phyloP scores from a whole-genome alignment of 2,888 invertebrate species.

The Selenia dentaria region DNA sequence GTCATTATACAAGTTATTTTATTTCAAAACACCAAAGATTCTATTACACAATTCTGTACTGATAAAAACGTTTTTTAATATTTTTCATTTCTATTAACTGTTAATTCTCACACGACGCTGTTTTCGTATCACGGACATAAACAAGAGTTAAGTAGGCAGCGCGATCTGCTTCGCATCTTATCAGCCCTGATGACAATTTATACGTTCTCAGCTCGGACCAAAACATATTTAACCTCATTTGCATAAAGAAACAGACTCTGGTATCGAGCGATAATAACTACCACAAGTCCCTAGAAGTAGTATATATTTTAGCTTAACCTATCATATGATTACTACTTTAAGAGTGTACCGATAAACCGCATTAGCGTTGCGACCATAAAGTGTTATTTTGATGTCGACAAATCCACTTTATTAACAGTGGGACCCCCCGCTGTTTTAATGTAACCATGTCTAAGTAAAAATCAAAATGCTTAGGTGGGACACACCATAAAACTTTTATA shows the following conservation, averaged over 20 bases:
- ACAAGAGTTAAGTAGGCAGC: conserved; percentile 27
- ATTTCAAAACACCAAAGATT: no score
- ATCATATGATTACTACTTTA: conserved; percentile 51
- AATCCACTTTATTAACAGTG: conserved; percentile 78
- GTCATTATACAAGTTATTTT: no score
- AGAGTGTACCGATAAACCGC: conserved; percentile 64
- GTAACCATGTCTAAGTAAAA: conserved; percentile 65
- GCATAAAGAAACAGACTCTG: conserved; percentile 29
- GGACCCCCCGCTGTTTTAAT: conserved; percentile 71
- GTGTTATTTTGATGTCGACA: conserved; percentile 81
- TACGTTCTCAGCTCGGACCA: conserved; percentile 21
- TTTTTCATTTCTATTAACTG: conserved; percentile 19
- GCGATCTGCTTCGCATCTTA: conserved; percentile 25
- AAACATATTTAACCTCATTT: conserved; percentile 26
- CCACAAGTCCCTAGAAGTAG: conserved; percentile 37
- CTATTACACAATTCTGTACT: not conserved
- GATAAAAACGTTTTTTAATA: conserved; percentile 3
- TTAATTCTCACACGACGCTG: conserved; percentile 20
- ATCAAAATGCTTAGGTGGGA: conserved; percentile 42
- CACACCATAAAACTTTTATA: conserved; percentile 55
- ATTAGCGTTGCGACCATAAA: conserved; percentile 74
- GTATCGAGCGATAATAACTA: conserved; percentile 37
- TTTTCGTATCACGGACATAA: conserved; percentile 20
- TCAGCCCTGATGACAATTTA: conserved; percentile 27
- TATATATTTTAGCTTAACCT: conserved; percentile 45